Evolutionary conservation across 2,797 vertebrate genomes (phyloP).

Genomic region (Microctenopoma stevenorrisi): DNA sequence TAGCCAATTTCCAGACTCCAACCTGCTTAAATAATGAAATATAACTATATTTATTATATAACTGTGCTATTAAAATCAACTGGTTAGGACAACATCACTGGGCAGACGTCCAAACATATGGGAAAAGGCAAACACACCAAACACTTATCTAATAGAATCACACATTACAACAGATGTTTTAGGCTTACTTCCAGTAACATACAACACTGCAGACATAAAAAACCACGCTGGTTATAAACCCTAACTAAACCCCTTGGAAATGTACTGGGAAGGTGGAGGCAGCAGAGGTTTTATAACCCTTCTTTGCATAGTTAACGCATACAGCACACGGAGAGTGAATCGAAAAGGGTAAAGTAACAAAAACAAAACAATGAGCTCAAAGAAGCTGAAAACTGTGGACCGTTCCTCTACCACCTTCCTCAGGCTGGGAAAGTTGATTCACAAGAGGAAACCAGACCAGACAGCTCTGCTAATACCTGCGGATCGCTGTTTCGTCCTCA

Average conservation of each 20-base stretch:
- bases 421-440: not conserved
- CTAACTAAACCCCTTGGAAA: not conserved
- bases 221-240: too few species aligned
- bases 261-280: conserved; percentile 6
- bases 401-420: not conserved
- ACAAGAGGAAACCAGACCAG: conserved; percentile 23
- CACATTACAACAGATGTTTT: conserved; percentile 13
- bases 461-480: conserved; percentile 24
- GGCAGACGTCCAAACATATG: conserved; percentile 36
- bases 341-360: too few species aligned
- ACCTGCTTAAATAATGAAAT: conserved; percentile 10
- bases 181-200: conserved; percentile 1
- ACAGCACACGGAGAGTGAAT: too few species aligned
- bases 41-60: conserved; percentile 12
- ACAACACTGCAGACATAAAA: not conserved
- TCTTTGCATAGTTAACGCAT: not conserved
- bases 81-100: not conserved
- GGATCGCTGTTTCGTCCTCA: conserved; percentile 18
- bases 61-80: conserved; percentile 9
- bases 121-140: conserved; percentile 5
- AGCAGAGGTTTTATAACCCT: not conserved
- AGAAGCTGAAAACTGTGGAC: too few species aligned
- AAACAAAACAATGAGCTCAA: too few species aligned
- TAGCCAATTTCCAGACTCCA: conserved; percentile 28
- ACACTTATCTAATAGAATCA: not conserved